Base-by-base conservation (phyloP, 2,797 vertebrate genomes). In the Caiman crocodilus region DNA sequence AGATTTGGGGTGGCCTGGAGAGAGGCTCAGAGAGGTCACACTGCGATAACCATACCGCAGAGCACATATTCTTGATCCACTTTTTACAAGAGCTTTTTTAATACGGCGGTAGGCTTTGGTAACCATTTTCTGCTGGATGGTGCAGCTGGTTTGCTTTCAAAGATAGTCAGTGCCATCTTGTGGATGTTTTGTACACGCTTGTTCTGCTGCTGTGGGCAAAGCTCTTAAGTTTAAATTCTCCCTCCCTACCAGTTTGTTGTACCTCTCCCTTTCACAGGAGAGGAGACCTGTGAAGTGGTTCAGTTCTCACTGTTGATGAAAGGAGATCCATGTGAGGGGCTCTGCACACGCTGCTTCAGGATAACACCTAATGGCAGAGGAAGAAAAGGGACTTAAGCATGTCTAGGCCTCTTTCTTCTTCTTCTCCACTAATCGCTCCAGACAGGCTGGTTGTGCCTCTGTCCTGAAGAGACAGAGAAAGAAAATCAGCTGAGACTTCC, bases 131-230 rank as follows among this genome's bases (percentile, higher is more conserved):
- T 14, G 23, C 69, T 14, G 55, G 26, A 18, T 14, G 57, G 18
- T 3, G 35, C 10, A 4, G 76, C 59, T 26, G 2, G 6, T 2
- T 74, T n/a, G 4, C 1, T 61, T 42, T 23, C 0, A 25, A 28
- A 32, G 78, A 13, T 17, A 50, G 63, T 81, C 78, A 0, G 1
- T 59, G 79, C 30, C 21, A 1, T 14, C 20, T 58, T 2, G 50
- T 0, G 0, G 13, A 32, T 21, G 50, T 5, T 65, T 15, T 8
- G 0, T 14, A 28, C 4, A 12, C 1, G 0, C 25, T 0, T 2
- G 32, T 21, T 7, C 7, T 0, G 1, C 42, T 21, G 74, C 81
- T 8, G 23, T 23, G 23, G 35, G 21, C 13, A 73, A 25, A 12
- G 18, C 50, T 35, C 23, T 50, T 4, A 73, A 20, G 35, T 12